Conservation (phyloP, 2,113 vertebrate genomes). For the Rutilus rutilus region DNA sequence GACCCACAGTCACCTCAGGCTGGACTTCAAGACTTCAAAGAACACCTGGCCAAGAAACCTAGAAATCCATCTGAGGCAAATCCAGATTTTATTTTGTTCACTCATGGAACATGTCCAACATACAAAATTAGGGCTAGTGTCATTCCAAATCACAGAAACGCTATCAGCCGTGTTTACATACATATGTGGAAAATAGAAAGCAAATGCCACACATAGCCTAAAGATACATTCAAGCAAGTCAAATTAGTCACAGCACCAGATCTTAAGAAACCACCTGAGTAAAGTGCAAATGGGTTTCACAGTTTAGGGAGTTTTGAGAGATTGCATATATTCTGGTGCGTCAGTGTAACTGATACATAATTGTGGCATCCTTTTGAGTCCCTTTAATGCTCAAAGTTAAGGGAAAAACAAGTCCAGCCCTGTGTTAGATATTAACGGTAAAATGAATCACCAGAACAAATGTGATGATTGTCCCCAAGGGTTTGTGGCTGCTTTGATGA, state of each 20-base stretch:
- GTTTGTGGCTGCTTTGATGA: conserved; percentile 33
- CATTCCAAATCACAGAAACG: neutral
- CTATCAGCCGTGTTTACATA: neutral
- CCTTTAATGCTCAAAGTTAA: neutral
- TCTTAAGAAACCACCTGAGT: conserved; percentile 19
- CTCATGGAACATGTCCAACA: neutral
- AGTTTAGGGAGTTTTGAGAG: conserved; percentile 9
- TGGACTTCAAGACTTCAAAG: conserved; percentile 36
- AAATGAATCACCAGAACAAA: conserved; percentile 32
- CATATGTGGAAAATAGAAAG: neutral
- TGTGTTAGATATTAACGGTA: conserved; percentile 35
- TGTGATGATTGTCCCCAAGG: conserved; percentile 23
- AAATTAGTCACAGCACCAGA: neutral
- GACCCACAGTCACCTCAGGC: conserved; percentile 18
- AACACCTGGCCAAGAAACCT: conserved; percentile 1
- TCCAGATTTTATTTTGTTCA: neutral
- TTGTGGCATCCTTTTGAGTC: neutral
- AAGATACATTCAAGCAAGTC: neutral
- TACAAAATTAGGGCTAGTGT: neutral
- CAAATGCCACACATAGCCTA: neutral
- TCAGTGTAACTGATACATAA: conserved; percentile 2
- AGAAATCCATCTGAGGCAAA: neutral
- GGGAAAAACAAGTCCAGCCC: conserved; percentile 17
- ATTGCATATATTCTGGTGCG: neutral
- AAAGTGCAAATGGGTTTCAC: conserved; percentile 15